Evolutionary conservation across 2,797 vertebrate species (phyloP).

Genomic region (Coracias cyanogaster): DNA sequence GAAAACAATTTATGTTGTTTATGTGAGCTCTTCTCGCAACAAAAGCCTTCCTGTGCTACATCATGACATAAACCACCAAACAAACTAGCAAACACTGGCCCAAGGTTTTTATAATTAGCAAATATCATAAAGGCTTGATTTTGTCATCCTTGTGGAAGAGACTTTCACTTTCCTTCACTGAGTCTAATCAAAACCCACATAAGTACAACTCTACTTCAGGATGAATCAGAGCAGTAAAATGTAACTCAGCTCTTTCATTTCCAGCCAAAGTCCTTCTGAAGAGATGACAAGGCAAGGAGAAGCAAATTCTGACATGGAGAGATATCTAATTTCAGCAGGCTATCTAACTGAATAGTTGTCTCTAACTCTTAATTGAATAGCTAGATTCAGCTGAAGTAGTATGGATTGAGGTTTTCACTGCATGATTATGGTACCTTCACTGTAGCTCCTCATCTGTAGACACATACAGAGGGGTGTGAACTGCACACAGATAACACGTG

Average conservation of each 20-base stretch:
- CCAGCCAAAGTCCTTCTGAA: not conserved
- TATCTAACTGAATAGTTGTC: not conserved
- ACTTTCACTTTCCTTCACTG: not conserved
- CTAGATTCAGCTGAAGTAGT: not conserved
- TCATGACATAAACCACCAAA: not conserved
- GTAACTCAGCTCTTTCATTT: constrained; percentile 2
- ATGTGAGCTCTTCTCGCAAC: not conserved
- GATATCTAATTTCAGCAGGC: constrained; percentile 6
- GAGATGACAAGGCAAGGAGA: not conserved
- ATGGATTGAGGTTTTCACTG: not conserved
- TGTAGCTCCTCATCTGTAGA: not conserved
- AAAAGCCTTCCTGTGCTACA: not conserved
- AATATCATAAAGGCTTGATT: not conserved
- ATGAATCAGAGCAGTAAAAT: constrained; percentile 22
- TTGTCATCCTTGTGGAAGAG: not conserved
- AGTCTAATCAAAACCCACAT: not conserved
- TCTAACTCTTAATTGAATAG: not conserved
- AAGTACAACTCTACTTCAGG: not conserved
- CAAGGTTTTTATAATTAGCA: not conserved
- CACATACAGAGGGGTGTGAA: not conserved
- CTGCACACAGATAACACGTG: not conserved
- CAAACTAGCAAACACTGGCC: not conserved
- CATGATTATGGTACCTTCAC: not conserved
- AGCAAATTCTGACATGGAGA: not conserved
- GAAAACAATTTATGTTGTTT: not conserved